These are phyloP conservation scores for Digitonthophagus gazella DNA, from an alignment of 2,888 invertebrate genomes.

Conservation along the genomic window DNA sequence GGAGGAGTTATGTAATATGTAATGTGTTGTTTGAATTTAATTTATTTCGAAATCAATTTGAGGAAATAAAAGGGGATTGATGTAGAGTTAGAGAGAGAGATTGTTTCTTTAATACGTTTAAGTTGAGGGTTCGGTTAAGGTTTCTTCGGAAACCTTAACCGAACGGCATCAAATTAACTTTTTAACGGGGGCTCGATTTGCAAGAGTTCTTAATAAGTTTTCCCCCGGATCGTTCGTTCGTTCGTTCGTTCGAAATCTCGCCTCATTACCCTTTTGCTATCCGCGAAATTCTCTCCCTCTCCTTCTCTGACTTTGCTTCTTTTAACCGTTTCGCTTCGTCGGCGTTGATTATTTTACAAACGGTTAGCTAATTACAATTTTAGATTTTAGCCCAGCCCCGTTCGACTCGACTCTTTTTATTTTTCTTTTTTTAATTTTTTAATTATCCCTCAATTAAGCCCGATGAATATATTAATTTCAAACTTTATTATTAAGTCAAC, in stretches of 20 bases:
- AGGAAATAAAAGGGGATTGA: too few relatives aligned
- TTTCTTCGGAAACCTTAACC: not conserved
- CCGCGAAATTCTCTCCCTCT: constrained; percentile 21
- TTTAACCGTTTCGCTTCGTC: not conserved
- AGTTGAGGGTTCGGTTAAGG: not conserved
- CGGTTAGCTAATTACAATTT: not conserved
- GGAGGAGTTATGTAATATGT: too few relatives aligned
- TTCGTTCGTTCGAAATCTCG: constrained; percentile 34
- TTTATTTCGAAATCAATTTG: too few relatives aligned
- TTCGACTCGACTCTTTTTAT: too few relatives aligned
- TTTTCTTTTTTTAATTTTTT: not conserved
- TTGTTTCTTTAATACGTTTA: not conserved
- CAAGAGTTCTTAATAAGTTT: constrained; percentile 41
- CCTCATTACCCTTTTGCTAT: constrained; percentile 42
- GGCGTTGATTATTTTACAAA: not conserved
- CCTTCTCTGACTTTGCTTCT: not conserved
- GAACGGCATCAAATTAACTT: not conserved
- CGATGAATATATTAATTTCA: not conserved
- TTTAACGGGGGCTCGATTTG: not conserved
- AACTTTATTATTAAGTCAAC: not conserved
- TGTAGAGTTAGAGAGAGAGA: too few relatives aligned
- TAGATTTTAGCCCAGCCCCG: not conserved
- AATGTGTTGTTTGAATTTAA: not conserved
- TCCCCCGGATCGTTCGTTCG: too few relatives aligned
- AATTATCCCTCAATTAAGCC: not conserved